Evolutionary conservation across 1,140 invertebrate species (phyloP).

Genomic region (Cheumatopsyche charites): DNA sequence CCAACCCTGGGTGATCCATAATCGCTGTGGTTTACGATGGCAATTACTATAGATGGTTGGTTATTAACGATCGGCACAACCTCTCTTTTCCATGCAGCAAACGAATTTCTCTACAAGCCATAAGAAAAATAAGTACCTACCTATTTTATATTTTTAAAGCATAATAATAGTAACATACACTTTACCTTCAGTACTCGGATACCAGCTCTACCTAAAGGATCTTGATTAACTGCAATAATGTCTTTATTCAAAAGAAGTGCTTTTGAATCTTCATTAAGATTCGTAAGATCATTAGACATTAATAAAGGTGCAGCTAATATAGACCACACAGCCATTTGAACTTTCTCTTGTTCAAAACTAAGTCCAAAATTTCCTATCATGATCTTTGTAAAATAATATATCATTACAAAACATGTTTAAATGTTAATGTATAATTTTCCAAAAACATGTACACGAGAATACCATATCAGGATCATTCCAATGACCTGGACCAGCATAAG

Average conservation of each 20-base stretch:
- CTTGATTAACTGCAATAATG: constrained; percentile 75
- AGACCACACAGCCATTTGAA: constrained; percentile 88
- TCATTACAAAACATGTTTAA: too few relatives aligned
- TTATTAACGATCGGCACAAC: not conserved
- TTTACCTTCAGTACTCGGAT: constrained; percentile 58
- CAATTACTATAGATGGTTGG: not conserved
- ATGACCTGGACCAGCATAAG: constrained; percentile 77
- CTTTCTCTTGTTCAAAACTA: constrained; percentile 76
- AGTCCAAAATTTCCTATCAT: constrained; percentile 84
- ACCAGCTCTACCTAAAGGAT: constrained; percentile 76
- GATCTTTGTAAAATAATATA: constrained; percentile 62
- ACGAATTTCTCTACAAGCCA: constrained; percentile 8
- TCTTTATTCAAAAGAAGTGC: constrained; percentile 75
- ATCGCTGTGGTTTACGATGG: constrained; percentile 24
- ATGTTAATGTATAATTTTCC: not conserved
- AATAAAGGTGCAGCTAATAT: constrained; percentile 84
- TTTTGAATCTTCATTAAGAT: constrained; percentile 69
- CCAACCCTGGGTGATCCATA: constrained; percentile 20
- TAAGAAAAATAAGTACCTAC: not conserved
- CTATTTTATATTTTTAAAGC: not conserved
- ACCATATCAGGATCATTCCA: constrained; percentile 92
- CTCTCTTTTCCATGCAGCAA: constrained; percentile 26
- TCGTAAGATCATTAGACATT: constrained; percentile 82
- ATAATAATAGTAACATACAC: constrained; percentile 17
- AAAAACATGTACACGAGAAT: not conserved